Evolutionary conservation across 2,113 vertebrate genomes (phyloP).

Genomic region (Scatophagus argus): DNA sequence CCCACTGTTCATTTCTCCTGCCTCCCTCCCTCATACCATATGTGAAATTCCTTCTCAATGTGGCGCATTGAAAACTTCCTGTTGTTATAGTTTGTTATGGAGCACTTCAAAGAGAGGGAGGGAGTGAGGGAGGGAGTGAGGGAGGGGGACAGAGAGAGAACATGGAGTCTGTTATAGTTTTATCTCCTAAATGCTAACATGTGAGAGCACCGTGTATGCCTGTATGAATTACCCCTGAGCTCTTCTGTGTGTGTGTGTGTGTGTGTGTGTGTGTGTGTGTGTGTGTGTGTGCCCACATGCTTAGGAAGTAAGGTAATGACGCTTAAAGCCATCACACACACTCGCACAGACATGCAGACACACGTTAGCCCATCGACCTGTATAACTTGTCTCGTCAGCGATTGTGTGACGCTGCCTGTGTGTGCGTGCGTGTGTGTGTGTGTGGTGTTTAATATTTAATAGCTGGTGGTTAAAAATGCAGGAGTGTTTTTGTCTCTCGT

Average conservation of each 20-base stretch:
- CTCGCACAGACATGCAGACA: slow-evolving; percentile 72
- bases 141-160: slow-evolving; percentile 23
- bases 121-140: background rate
- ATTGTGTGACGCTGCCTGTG: slow-evolving; percentile 57
- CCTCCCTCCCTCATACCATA: slow-evolving; percentile 45
- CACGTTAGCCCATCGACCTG: slow-evolving; percentile 82
- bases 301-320: slow-evolving; percentile 78
- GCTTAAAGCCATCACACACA: slow-evolving; percentile 67
- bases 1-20: background rate
- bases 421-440: slow-evolving; percentile 50
- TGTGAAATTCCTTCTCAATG: slow-evolving; percentile 77
- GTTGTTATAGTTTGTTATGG: slow-evolving; percentile 78
- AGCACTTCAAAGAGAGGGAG: slow-evolving; percentile 70
- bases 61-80: slow-evolving; percentile 81
- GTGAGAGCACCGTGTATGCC: slow-evolving; percentile 67
- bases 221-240: slow-evolving; percentile 67
- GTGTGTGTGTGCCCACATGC: slow-evolving; percentile 61
- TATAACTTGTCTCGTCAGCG: slow-evolving; percentile 81
- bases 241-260: slow-evolving; percentile 33
- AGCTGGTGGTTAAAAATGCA: slow-evolving; percentile 81
- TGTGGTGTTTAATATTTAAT: slow-evolving; percentile 82
- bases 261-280: slow-evolving; percentile 50
- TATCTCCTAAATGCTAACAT: slow-evolving; percentile 79
- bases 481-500: slow-evolving; percentile 81
- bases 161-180: slow-evolving; percentile 72